Evolutionary conservation across 35 echinoderm and acorn worm genomes (phyloP), one percentile per base, ranked within the genome.

Genomic region (Strongylocentrotus purpuratus): DNA sequence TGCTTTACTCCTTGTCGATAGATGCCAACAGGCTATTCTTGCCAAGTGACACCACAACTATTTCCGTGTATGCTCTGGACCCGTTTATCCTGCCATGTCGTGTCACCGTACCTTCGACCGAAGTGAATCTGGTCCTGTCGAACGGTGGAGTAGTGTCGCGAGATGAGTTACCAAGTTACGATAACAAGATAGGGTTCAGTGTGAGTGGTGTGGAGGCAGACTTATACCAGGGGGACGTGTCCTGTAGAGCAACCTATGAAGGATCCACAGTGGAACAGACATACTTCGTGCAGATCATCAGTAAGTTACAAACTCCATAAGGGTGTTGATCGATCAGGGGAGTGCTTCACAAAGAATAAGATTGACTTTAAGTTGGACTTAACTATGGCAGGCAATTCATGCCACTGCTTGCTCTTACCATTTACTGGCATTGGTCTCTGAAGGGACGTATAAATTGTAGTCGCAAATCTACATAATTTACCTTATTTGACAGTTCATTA

Each of bases 11-110:
- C 20, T 78, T 78, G 4, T 78, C 7, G 22, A 47, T 45, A 93
- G 91, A n/a, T 93, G 46, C 46, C 47, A 32, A 93, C 20, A 93
- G 46, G 4, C n/a, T 93, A 32, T 93, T 93, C 91, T 93, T 93
- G 91, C 91, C 91, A 2, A 93, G 48, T 31, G 48, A 93, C 14
- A 33, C 13, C 33, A 93, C 18, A 5, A 58, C 2, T 18, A 55
- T 93, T 13, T n/a, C 48, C 10, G n/a, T 93, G n/a, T 93, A 93
- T 32, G 45, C 45, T n/a, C 33, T 31, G 48, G 91, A 93, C 14
- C 31, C 45, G 4, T 58, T 93, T 28, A 13, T 93, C 20, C 45
- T 93, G 45, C 91, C 91, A 22, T 93, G 91, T 46, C 91, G 91
- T 7, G 91, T 93, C 33, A 28, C 91, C 5, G 7, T 50, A 17